Evolutionary conservation across 1,140 invertebrate genomes (phyloP).

Genomic region (Drosophila cardini): DNA sequence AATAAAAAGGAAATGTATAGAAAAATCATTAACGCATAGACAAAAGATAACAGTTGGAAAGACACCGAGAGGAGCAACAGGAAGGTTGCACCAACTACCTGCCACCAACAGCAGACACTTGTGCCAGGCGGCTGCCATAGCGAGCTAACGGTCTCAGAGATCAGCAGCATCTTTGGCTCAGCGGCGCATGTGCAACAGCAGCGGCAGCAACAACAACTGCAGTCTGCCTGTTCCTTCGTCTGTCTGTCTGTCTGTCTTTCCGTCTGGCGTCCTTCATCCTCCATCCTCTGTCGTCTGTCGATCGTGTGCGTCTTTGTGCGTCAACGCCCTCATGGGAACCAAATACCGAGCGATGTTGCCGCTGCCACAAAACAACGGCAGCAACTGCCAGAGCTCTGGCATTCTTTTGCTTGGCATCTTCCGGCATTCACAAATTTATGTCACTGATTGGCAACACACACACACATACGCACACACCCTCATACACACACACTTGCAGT

Average conservation of each 20-base stretch:
- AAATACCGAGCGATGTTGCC: constrained; percentile 29
- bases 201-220: constrained; percentile 1
- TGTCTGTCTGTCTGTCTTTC: constrained; percentile 1
- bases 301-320: constrained; percentile 63
- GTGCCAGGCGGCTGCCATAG: constrained; percentile 70
- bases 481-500: background rate
- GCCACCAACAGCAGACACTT: constrained; percentile 53
- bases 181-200: constrained; percentile 48
- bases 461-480: constrained; percentile 2
- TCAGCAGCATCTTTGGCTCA: constrained; percentile 6
- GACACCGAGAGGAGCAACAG: constrained; percentile 8
- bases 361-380: constrained; percentile 47
- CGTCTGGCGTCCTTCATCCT: constrained; percentile 4
- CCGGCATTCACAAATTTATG: constrained; percentile 70
- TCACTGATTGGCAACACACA: constrained; percentile 71
- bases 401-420: constrained; percentile 53
- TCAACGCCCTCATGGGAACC: constrained; percentile 82
- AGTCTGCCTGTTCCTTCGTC: no score
- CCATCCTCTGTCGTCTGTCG: constrained; percentile 38
- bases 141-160: constrained; percentile 58
- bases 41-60: constrained; percentile 67
- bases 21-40: constrained; percentile 82
- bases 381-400: constrained; percentile 17
- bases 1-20: constrained; percentile 73
- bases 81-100: constrained; percentile 10